phyloP scores from a whole-genome alignment of 2,113 vertebrate species.

The Ramphastos sulfuratus region DNA sequence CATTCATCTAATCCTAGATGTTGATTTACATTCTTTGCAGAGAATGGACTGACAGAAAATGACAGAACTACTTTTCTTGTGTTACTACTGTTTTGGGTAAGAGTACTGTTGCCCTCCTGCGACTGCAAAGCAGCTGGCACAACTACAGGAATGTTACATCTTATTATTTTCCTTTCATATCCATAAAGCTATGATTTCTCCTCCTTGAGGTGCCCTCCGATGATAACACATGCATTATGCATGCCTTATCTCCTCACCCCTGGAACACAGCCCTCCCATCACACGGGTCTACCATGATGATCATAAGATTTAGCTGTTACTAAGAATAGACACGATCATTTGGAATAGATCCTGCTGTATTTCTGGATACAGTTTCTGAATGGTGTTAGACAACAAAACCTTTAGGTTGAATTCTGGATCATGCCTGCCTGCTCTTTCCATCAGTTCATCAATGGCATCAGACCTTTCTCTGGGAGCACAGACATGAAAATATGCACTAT shows the following conservation, averaged over 20 bases:
- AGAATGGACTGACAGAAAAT: neutral
- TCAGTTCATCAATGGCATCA: neutral
- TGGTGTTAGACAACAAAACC: neutral
- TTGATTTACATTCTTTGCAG: neutral
- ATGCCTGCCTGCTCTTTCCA: neutral
- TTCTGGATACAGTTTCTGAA: neutral
- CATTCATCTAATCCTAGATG: neutral
- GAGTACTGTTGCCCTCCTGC: neutral
- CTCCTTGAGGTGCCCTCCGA: neutral
- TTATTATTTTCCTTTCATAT: neutral
- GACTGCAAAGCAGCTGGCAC: neutral
- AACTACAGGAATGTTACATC: neutral
- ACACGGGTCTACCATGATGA: neutral
- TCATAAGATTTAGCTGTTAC: neutral
- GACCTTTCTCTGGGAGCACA: neutral
- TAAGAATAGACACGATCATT: neutral
- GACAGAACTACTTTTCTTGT: neutral
- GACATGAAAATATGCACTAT: neutral
- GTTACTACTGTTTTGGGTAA: neutral
- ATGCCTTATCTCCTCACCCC: neutral
- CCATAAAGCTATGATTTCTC: neutral
- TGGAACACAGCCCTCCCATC: neutral
- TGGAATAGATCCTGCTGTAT: slow-evolving; percentile 31
- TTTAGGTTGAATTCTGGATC: neutral
- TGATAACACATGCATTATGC: slow-evolving; percentile 1